Evolutionary conservation across 2,888 invertebrate genomes (phyloP), one percentile per base, ranked within the genome.

Genomic region (Emmelina monodactyla): DNA sequence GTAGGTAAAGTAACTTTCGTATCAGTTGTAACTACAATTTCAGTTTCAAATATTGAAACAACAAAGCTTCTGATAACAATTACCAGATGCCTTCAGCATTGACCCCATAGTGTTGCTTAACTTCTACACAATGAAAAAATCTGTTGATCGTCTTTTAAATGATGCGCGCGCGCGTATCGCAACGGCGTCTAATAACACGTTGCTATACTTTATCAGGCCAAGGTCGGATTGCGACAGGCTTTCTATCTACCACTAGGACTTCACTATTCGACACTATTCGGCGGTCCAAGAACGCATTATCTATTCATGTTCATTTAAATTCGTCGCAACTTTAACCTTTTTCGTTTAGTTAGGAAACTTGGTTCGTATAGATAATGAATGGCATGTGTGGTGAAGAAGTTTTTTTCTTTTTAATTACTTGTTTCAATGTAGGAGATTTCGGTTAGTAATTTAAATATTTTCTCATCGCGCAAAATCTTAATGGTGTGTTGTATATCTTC

Each of bases 111-210:
- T 50, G 55, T 75, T 71, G 63, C 70, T 62, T 67, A 71, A 72
- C 60, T 47, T n/a, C n/a, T n/a, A 54, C 51, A 55, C 66, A 72
- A 68, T 69, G 58, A 58, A 51, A 58, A 65, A 75, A 67, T 64
- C 46, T 49, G 60, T 58, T 75, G 72, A 78, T 78, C 71, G 75
- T 70, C 69, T 75, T 76, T 76, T 76, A 76, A 76, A 70, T 57
- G 75, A 66, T 76, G 25, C 66, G 70, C 58, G 63, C 62, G 62
- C 63, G 57, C 57, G 55, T 64, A 66, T 59, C 62, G 70, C 65
- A 67, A 66, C 55, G 55, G 54, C 69, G n/a, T n/a, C n/a, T n/a
- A n/a, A n/a, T n/a, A n/a, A 67, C 61, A 57, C 55, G 54, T 68
- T 68, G 61, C 64, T 59, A 61, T 62, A 62, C 54, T 62, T 62